Conservation (phyloP, 2,113 vertebrate genomes). For the Scartelaos histophorus region DNA sequence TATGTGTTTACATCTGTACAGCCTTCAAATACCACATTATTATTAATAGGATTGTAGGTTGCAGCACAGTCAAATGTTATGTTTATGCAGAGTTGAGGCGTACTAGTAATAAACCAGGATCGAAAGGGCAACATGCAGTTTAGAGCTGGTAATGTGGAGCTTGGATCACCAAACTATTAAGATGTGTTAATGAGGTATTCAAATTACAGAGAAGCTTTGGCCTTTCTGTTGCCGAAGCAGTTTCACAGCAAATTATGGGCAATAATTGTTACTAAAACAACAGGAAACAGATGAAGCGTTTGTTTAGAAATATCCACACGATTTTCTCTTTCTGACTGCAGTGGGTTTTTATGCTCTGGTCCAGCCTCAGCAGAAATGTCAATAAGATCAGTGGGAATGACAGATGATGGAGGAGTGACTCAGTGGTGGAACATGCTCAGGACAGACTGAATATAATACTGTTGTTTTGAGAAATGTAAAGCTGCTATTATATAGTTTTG, state of each 20-base stretch:
- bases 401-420: conserved; percentile 2
- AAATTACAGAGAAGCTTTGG: not conserved
- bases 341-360: not conserved
- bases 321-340: not conserved
- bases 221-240: not conserved
- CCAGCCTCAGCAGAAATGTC: too few species aligned
- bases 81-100: not conserved
- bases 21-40: conserved; percentile 13
- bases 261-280: conserved; percentile 6
- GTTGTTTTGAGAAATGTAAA: conserved; percentile 16
- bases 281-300: not conserved
- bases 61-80: not conserved
- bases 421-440: conserved; percentile 2
- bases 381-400: not conserved
- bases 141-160: not conserved
- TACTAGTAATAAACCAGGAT: not conserved
- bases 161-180: not conserved
- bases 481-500: too few species aligned
- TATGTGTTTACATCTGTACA: conserved; percentile 40
- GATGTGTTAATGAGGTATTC: conserved; percentile 7
- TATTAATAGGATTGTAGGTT: not conserved
- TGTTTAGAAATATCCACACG: not conserved
- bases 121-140: not conserved
- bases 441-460: conserved; percentile 17
- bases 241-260: conserved; percentile 2